Percentiles rank a stretch among this genome's conserved stretches.
Evolutionary conservation across 1,140 invertebrate genomes (phyloP).

Genomic region (Idris sp.): DNA sequence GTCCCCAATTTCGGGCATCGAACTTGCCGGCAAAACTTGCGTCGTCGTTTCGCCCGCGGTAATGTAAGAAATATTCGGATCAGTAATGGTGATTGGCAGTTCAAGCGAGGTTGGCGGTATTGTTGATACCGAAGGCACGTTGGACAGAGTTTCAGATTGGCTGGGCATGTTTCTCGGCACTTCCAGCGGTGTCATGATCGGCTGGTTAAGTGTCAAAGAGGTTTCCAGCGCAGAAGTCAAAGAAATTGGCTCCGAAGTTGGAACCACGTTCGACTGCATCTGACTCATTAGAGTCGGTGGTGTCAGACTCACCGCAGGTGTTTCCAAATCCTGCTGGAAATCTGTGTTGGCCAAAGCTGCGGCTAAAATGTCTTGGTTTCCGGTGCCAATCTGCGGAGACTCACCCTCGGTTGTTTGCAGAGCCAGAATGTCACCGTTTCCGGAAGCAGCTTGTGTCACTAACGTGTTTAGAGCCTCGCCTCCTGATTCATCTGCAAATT

Average conservation of each 20-base stretch:
- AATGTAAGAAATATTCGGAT: slow-evolving; percentile 82
- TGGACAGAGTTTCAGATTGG: slow-evolving; percentile 71
- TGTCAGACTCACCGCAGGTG: slow-evolving; percentile 65
- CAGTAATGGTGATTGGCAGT: slow-evolving; percentile 83
- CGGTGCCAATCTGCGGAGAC: slow-evolving; percentile 65
- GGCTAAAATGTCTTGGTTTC: slow-evolving; percentile 85
- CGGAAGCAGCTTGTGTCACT: slow-evolving; percentile 71
- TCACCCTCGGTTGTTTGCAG: slow-evolving; percentile 47
- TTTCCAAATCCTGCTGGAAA: slow-evolving; percentile 81
- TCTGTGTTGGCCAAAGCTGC: slow-evolving; percentile 87
- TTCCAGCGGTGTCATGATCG: slow-evolving; percentile 89
- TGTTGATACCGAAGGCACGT: slow-evolving; percentile 71
- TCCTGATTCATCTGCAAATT: slow-evolving; percentile 43
- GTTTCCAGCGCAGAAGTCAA: slow-evolving; percentile 83
- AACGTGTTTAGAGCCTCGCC: slow-evolving; percentile 72
- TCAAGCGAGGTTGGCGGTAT: slow-evolving; percentile 81
- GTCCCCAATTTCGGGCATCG: slow-evolving; percentile 72
- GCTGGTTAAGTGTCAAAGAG: slow-evolving; percentile 85
- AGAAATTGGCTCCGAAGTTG: slow-evolving; percentile 74
- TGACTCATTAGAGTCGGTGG: slow-evolving; percentile 73
- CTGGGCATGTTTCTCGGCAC: slow-evolving; percentile 81
- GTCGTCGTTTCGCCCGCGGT: slow-evolving; percentile 65
- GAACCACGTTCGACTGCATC: slow-evolving; percentile 73
- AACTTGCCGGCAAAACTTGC: slow-evolving; percentile 65
- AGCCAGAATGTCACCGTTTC: slow-evolving; percentile 69